Evolutionary conservation across 2,888 invertebrate genomes (phyloP).

Genomic region (Theretra japonica): DNA sequence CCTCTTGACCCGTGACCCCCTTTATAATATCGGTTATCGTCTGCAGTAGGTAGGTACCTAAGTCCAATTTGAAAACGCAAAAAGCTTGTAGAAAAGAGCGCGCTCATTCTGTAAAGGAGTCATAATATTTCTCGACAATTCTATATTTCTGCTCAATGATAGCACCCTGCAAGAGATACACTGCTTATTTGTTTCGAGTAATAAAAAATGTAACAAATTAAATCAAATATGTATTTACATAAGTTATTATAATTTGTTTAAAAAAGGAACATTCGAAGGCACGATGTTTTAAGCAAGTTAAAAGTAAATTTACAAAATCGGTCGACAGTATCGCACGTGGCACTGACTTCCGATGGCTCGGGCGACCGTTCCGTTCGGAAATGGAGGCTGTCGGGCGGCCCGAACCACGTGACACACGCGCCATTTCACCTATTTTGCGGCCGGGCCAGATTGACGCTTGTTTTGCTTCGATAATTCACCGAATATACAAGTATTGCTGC

Average conservation of each 20-base stretch:
- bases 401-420: conserved; percentile 41
- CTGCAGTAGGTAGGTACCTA: no score
- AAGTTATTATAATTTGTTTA: no score
- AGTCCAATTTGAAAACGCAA: no score
- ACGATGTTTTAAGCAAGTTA: conserved; percentile 28
- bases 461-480: background rate
- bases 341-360: conserved; percentile 54
- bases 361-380: conserved; percentile 58
- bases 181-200: no score
- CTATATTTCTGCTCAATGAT: no score
- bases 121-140: no score
- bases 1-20: no score
- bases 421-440: conserved; percentile 38
- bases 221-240: background rate
- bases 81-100: no score
- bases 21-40: no score
- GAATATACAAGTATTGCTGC: background rate
- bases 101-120: no score
- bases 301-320: conserved; percentile 27
- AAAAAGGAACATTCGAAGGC: background rate
- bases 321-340: conserved; percentile 46
- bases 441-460: conserved; percentile 2
- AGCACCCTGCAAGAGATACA: no score
- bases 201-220: no score
- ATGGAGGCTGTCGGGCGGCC: conserved; percentile 57